Conservation (phyloP, 2,113 vertebrate genomes). For the Nestor notabilis region DNA sequence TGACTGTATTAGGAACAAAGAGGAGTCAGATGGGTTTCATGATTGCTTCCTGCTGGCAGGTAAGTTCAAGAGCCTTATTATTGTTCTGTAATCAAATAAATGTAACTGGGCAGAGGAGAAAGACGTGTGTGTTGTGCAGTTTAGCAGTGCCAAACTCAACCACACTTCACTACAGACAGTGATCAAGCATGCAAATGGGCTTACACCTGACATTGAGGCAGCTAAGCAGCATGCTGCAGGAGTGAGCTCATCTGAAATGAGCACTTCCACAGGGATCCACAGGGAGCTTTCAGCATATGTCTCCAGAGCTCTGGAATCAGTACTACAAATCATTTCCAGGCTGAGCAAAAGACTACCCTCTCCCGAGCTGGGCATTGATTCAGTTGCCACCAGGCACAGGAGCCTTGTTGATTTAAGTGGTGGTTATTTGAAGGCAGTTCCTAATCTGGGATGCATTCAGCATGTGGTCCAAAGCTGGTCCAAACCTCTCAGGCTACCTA, state of each 20-base stretch:
- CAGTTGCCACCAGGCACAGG: not conserved
- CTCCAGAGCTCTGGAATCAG: not conserved
- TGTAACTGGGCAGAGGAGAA: not conserved
- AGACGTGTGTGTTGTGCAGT: not conserved
- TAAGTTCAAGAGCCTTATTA: not conserved
- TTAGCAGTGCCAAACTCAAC: not conserved
- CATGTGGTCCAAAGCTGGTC: not conserved
- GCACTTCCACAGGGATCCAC: not conserved
- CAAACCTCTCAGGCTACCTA: not conserved
- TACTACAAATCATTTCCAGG: not conserved
- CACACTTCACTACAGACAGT: not conserved
- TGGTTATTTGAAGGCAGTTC: not conserved
- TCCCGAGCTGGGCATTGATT: not conserved
- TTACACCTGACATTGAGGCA: not conserved
- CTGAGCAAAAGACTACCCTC: not conserved
- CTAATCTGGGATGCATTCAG: not conserved
- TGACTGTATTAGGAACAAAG: not conserved
- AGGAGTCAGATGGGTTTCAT: not conserved
- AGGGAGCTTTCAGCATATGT: not conserved
- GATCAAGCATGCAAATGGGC: not conserved
- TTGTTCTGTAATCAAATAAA: not conserved
- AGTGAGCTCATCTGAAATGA: not conserved
- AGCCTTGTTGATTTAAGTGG: not conserved
- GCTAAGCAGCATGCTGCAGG: not conserved
- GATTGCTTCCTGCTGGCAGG: not conserved